Conservation (phyloP, 2,797 vertebrate species). For the Orientallactaga sibirica region DNA sequence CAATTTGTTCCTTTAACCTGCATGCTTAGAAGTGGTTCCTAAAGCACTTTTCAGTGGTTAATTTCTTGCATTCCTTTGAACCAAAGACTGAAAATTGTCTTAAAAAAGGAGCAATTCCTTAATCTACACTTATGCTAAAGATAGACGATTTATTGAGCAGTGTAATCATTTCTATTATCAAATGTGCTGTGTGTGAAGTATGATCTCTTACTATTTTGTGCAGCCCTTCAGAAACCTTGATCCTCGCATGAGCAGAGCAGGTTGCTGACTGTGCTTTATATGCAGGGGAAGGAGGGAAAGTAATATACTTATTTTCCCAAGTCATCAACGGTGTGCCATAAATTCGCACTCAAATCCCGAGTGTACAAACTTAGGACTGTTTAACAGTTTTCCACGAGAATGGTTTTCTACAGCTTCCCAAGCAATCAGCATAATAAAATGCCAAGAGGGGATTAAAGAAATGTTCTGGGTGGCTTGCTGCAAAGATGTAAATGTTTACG, state of each 20-base stretch:
- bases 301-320: conserved; percentile 73
- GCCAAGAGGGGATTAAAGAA: accelerated
- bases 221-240: conserved; percentile 66
- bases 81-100: conserved; percentile 76
- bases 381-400: conserved; percentile 6
- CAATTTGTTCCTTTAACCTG: conserved; percentile 72
- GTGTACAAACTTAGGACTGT: background rate
- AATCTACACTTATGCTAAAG: conserved; percentile 77
- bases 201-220: conserved; percentile 56
- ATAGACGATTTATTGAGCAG: conserved; percentile 77
- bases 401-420: background rate
- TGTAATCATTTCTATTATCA: conserved; percentile 79
- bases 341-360: conserved; percentile 54
- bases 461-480: background rate
- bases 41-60: conserved; percentile 74
- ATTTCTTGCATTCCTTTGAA: conserved; percentile 80
- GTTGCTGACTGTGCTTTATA: conserved; percentile 49
- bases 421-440: background rate
- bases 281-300: conserved; percentile 60
- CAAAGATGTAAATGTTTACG: background rate
- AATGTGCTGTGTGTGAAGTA: conserved; percentile 46
- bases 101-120: conserved; percentile 68
- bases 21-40: conserved; percentile 61
- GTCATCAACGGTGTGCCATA: conserved; percentile 62
- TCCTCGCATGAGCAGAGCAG: conserved; percentile 36